phyloP scores from a whole-genome alignment of 2,888 invertebrate genomes.

The Colletes collaris region DNA sequence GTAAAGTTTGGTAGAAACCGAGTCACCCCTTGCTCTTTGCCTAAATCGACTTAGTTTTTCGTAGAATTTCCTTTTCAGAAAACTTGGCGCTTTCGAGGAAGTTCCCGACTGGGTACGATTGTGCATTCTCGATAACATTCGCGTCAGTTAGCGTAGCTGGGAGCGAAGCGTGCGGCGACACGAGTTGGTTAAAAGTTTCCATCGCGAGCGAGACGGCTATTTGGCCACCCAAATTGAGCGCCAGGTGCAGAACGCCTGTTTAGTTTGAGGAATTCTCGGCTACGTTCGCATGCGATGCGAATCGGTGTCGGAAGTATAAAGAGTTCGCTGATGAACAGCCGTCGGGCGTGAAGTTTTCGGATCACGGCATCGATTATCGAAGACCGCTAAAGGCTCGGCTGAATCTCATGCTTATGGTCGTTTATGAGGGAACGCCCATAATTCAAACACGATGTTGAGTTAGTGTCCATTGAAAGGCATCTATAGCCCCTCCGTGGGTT shows the following conservation, averaged over 20 bases:
- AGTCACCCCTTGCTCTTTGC: too few relatives aligned
- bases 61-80: neutral
- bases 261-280: slow-evolving; percentile 31
- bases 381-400: slow-evolving; percentile 67
- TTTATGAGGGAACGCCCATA: slow-evolving; percentile 16
- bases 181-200: slow-evolving; percentile 34
- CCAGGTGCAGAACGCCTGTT: slow-evolving; percentile 50
- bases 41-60: neutral
- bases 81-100: neutral
- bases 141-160: neutral
- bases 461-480: slow-evolving; percentile 10
- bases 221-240: slow-evolving; percentile 56
- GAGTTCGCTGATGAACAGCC: slow-evolving; percentile 63
- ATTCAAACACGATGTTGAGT: neutral
- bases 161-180: slow-evolving; percentile 3
- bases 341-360: slow-evolving; percentile 65
- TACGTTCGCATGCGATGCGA: slow-evolving; percentile 26
- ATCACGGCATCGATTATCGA: slow-evolving; percentile 72
- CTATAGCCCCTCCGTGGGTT: neutral
- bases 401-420: slow-evolving; percentile 21
- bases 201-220: slow-evolving; percentile 24
- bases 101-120: neutral
- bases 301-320: slow-evolving; percentile 7
- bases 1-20: too few relatives aligned
- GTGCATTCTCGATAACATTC: slow-evolving; percentile 1